phyloP scores from a whole-genome alignment of 37 sponge, comb jelly and placozoan species.

The Diacarnus erythraeanus region DNA sequence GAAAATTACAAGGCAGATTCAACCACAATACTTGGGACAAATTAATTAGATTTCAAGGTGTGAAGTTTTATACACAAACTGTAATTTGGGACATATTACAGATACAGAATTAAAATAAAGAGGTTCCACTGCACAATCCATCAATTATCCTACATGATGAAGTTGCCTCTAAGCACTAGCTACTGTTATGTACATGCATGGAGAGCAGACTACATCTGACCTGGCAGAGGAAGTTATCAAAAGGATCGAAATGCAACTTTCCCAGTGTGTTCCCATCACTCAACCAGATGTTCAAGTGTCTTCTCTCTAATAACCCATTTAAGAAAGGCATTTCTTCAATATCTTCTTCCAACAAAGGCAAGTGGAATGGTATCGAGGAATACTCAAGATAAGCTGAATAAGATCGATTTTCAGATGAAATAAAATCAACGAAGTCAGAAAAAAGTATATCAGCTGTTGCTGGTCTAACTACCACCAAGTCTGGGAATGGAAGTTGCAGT shows the following conservation, averaged over 20 bases:
- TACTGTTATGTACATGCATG: background rate
- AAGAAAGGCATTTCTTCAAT: constrained; percentile 59
- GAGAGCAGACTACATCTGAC: constrained; percentile 14
- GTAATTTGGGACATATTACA: no score
- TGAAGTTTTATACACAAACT: no score
- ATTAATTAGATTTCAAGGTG: no score
- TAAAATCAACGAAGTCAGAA: constrained; percentile 56
- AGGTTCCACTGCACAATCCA: no score
- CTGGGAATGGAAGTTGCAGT: constrained; percentile 61
- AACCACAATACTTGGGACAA: no score
- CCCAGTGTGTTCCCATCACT: constrained; percentile 88
- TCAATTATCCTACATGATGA: no score
- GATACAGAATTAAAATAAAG: no score
- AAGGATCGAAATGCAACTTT: constrained; percentile 87
- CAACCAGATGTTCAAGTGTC: constrained; percentile 80
- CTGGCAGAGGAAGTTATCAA: constrained; percentile 82
- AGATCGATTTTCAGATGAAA: constrained; percentile 19
- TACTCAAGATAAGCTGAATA: constrained; percentile 82
- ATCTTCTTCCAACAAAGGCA: constrained; percentile 70
- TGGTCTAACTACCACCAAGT: constrained; percentile 82
- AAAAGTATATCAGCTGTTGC: constrained; percentile 73
- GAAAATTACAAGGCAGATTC: no score
- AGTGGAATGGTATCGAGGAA: constrained; percentile 76
- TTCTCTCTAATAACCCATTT: constrained; percentile 20
- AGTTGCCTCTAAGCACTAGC: no score